These are phyloP conservation scores for Takifugu bimaculatus DNA, from an alignment of 2,113 vertebrate genomes.

Conservation along the genomic window DNA sequence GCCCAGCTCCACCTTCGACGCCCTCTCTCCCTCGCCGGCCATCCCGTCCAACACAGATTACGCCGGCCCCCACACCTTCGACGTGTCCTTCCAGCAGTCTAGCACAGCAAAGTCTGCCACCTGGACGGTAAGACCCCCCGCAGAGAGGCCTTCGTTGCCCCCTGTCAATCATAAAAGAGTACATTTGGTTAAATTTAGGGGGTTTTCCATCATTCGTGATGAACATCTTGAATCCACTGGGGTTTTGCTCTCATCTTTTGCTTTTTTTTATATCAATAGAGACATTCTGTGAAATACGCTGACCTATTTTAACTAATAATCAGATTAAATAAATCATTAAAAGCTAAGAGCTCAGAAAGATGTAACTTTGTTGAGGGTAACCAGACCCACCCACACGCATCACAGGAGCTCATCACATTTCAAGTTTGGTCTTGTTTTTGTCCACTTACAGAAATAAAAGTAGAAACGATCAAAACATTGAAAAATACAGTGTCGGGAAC, in stretches of 20 bases:
- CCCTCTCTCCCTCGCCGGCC: slow-evolving; percentile 92
- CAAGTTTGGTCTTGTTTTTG: neutral
- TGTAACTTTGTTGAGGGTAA: neutral
- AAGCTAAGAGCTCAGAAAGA: neutral
- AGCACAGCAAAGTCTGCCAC: slow-evolving; percentile 98
- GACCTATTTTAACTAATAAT: neutral
- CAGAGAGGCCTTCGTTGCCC: neutral
- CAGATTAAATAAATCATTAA: neutral
- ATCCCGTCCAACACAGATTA: slow-evolving; percentile 99
- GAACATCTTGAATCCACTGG: neutral
- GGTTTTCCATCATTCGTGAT: neutral
- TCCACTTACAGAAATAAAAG: neutral
- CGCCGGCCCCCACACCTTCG: slow-evolving; percentile 94
- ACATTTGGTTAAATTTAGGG: neutral
- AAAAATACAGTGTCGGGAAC: too few species aligned
- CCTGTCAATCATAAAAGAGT: neutral
- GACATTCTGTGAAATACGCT: neutral
- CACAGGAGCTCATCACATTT: neutral
- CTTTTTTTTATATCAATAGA: neutral
- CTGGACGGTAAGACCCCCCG: slow-evolving; percentile 88
- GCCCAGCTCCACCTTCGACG: slow-evolving; percentile 96
- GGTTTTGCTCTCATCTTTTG: neutral
- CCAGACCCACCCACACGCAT: neutral
- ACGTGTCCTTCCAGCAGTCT: slow-evolving; percentile 98
- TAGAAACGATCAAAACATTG: too few species aligned